Percentiles rank a stretch among this genome's conserved stretches.
phyloP scores from a whole-genome alignment of 1,140 invertebrate species.

The Drosophila oshimai region DNA sequence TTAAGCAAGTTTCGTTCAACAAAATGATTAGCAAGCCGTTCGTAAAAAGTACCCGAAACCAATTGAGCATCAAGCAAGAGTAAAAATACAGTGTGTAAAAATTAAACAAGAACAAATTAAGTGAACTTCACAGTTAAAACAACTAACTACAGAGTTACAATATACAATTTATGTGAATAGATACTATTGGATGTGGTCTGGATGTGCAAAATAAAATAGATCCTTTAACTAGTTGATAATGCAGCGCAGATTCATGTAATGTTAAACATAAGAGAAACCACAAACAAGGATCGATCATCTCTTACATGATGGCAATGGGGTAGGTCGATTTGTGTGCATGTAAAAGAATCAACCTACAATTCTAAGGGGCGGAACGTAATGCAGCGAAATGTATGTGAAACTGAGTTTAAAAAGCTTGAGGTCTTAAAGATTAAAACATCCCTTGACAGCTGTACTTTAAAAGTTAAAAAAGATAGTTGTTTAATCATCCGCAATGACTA shows the following conservation, averaged over 20 bases:
- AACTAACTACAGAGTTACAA: background rate
- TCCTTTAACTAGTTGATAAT: slow-evolving; percentile 27
- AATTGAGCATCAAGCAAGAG: slow-evolving; percentile 53
- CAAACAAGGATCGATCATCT: background rate
- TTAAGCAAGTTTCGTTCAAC: slow-evolving; percentile 32
- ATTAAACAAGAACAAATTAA: slow-evolving; percentile 23
- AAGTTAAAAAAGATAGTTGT: background rate
- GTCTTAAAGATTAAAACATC: too few species aligned
- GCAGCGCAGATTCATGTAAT: slow-evolving; percentile 16
- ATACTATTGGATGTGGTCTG: background rate
- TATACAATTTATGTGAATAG: slow-evolving; percentile 14
- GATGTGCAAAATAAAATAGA: slow-evolving; percentile 26
- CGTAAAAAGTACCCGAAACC: slow-evolving; percentile 1
- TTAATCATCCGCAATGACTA: too few species aligned
- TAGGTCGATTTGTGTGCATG: background rate
- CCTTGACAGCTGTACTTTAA: too few species aligned
- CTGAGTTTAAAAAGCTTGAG: too few species aligned
- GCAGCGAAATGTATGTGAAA: background rate
- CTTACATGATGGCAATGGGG: background rate
- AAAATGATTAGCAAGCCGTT: slow-evolving; percentile 4
- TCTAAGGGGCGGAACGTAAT: background rate
- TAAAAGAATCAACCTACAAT: background rate
- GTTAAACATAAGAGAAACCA: slow-evolving; percentile 16
- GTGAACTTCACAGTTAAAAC: background rate
- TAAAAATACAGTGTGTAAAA: slow-evolving; percentile 54